Evolutionary conservation across 2,888 invertebrate genomes (phyloP).

Genomic region (Leptopilina syphax): DNA sequence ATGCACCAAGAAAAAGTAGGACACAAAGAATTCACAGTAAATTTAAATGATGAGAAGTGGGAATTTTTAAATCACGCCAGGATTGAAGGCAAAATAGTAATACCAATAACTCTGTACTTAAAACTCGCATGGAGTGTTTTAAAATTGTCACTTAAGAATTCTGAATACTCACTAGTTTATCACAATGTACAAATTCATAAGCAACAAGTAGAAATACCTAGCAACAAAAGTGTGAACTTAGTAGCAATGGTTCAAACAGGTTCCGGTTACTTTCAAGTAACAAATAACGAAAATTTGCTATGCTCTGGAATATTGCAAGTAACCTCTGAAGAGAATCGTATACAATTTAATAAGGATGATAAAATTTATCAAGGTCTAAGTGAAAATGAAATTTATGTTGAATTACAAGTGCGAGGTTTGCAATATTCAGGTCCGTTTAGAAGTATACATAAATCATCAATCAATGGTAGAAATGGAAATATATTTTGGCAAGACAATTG

Average conservation of each 20-base stretch:
- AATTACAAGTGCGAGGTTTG: constrained; percentile 78
- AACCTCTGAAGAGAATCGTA: constrained; percentile 66
- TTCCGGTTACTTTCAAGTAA: constrained; percentile 78
- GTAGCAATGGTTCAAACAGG: constrained; percentile 70
- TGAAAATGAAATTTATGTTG: constrained; percentile 74
- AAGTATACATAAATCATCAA: constrained; percentile 77
- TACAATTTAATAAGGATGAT: background rate
- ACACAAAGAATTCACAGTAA: constrained; percentile 63
- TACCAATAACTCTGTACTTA: constrained; percentile 81
- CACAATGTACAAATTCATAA: constrained; percentile 77
- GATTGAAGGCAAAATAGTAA: constrained; percentile 80
- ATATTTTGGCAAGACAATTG: background rate
- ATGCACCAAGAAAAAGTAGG: constrained; percentile 49
- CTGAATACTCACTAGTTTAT: constrained; percentile 69
- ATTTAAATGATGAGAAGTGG: constrained; percentile 69
- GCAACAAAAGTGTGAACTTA: constrained; percentile 72
- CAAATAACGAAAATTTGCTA: constrained; percentile 83
- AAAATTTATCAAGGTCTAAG: constrained; percentile 64
- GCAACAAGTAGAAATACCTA: constrained; percentile 75
- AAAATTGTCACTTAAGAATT: constrained; percentile 74
- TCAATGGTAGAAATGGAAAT: constrained; percentile 71
- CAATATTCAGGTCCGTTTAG: constrained; percentile 78
- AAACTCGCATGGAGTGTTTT: constrained; percentile 77
- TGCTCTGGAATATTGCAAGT: constrained; percentile 84
- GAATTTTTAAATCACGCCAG: constrained; percentile 78